Percentiles rank a stretch among this genome's conserved stretches.
phyloP scores from a whole-genome alignment of 1,140 invertebrate genomes.

The Paraescarpia echinospica region DNA sequence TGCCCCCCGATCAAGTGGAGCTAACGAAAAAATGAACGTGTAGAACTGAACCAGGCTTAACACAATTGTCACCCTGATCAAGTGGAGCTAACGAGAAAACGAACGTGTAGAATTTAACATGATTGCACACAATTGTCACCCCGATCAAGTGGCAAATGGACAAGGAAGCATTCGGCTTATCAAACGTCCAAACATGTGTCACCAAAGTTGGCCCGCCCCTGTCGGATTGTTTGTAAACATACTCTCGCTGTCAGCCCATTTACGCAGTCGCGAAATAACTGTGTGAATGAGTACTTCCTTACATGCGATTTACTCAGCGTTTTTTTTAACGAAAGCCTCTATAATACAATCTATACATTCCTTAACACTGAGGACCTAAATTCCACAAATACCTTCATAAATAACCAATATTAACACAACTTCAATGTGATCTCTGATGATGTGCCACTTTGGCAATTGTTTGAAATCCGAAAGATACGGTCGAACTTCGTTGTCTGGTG shows the following conservation, averaged over 20 bases:
- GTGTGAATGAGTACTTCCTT: neutral
- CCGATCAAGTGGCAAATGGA: neutral
- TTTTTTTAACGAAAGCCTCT: neutral
- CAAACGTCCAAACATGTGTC: neutral
- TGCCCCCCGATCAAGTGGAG: no score
- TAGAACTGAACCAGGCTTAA: no score
- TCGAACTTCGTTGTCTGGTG: neutral
- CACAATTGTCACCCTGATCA: no score
- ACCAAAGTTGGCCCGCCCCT: neutral
- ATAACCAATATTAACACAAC: neutral
- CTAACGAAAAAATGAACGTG: no score
- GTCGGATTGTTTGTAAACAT: neutral
- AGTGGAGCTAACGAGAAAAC: no score
- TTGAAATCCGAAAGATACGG: neutral
- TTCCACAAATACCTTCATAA: neutral
- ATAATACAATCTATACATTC: neutral
- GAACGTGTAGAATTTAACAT: neutral
- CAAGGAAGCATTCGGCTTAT: neutral
- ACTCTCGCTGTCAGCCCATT: neutral
- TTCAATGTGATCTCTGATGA: neutral
- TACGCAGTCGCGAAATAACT: neutral
- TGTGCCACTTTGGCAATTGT: neutral
- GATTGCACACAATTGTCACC: neutral
- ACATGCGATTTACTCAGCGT: neutral
- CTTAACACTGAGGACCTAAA: neutral